Conservation (phyloP, 2,113 vertebrate species). For the Struthidea cinerea region DNA sequence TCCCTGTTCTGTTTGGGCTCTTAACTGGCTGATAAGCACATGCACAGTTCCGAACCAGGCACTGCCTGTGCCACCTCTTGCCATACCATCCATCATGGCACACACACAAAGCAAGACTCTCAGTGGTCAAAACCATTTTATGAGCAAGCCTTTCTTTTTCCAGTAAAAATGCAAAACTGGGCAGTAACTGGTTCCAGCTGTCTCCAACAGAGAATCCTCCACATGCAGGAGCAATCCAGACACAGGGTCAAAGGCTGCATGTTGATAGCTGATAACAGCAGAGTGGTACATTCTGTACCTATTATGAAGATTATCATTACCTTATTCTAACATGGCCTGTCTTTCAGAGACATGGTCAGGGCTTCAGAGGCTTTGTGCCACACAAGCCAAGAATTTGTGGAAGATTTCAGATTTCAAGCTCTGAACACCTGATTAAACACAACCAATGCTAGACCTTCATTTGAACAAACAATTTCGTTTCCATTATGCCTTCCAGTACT, state of each 20-base stretch:
- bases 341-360: background rate
- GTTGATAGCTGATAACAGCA: background rate
- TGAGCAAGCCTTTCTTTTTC: background rate
- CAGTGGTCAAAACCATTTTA: background rate
- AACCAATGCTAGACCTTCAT: background rate
- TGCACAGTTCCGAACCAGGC: background rate
- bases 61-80: background rate
- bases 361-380: background rate
- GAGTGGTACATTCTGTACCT: background rate
- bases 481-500: background rate
- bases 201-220: background rate
- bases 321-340: accelerated
- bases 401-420: background rate
- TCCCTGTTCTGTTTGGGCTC: background rate
- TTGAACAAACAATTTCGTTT: background rate
- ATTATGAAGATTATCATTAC: background rate
- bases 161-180: background rate
- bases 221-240: background rate
- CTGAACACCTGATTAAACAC: background rate
- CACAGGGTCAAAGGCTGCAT: background rate
- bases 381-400: background rate
- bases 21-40: accelerated
- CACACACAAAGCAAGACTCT: background rate
- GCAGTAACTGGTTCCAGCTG: background rate
- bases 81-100: background rate